Percentiles rank a stretch among this genome's conserved stretches.
Conservation (phyloP, 2,113 vertebrate species). For the Indicator indicator region DNA sequence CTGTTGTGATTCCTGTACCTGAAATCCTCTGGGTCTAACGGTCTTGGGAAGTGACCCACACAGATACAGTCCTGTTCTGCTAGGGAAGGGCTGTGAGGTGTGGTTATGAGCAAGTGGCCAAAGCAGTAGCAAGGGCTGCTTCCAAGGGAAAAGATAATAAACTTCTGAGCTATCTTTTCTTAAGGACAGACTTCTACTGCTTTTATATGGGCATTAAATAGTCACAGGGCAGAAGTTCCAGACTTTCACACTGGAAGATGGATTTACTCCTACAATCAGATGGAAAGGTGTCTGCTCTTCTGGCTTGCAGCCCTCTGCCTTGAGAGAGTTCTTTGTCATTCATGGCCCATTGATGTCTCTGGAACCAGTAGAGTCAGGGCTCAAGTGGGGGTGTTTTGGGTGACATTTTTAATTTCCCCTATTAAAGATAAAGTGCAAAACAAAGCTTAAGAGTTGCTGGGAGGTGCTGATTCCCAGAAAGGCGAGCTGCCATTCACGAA, state of each 20-base stretch:
- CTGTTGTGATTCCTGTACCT: background rate
- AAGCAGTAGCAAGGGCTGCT: background rate
- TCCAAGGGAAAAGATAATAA: background rate
- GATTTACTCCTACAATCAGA: slow-evolving; percentile 8
- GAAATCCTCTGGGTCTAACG: background rate
- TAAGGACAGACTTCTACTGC: background rate
- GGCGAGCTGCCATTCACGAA: background rate
- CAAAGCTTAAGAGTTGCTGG: background rate
- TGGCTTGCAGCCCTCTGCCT: background rate
- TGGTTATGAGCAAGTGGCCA: background rate
- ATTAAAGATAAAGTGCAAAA: slow-evolving; percentile 4
- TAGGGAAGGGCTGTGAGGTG: background rate
- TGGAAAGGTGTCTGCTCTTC: background rate
- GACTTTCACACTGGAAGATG: background rate
- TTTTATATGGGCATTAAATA: background rate
- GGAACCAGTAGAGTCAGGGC: background rate
- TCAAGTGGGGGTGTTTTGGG: background rate
- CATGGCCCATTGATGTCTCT: background rate
- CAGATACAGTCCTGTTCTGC: background rate
- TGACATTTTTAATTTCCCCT: background rate
- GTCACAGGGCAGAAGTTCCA: background rate
- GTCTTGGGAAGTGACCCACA: background rate
- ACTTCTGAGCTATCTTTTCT: background rate
- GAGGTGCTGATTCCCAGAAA: background rate
- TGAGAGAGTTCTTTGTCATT: background rate